Evolutionary conservation across 1,140 invertebrate genomes (phyloP).

Genomic region (Dreissena polymorpha): DNA sequence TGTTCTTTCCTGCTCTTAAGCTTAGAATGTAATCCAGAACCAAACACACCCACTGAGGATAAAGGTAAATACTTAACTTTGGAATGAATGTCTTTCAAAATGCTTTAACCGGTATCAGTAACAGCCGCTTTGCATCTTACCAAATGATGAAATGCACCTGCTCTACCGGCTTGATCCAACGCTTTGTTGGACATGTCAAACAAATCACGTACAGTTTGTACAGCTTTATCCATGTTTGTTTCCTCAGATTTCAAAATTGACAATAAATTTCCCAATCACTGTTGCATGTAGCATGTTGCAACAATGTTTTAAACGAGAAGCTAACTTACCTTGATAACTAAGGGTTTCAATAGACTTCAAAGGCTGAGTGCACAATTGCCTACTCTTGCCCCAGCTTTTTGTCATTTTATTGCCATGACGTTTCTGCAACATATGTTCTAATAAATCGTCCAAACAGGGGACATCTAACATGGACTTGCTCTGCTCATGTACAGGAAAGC

Average conservation of each 20-base stretch:
- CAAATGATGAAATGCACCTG: no score
- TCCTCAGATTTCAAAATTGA: conserved; percentile 1
- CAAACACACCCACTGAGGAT: no score
- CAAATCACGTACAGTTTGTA: conserved; percentile 30
- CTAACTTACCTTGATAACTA: conserved; percentile 8
- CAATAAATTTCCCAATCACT: conserved; percentile 35
- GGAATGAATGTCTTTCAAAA: no score
- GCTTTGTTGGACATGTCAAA: no score
- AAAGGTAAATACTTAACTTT: no score
- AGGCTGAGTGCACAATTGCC: conserved; percentile 8
- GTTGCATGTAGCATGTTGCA: conserved; percentile 23
- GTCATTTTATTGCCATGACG: background rate
- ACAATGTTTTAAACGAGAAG: conserved; percentile 36
- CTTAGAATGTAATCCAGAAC: conserved; percentile 43
- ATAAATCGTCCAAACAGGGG: background rate
- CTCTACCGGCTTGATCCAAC: no score
- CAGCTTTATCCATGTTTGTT: background rate
- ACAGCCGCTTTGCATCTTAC: no score
- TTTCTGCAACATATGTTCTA: conserved; percentile 25
- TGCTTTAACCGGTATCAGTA: no score
- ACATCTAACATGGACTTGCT: conserved; percentile 71
- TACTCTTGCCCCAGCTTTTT: background rate
- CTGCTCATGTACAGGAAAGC: conserved; percentile 11
- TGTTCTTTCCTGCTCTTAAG: conserved; percentile 50
- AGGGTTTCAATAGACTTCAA: conserved; percentile 10